Percentiles rank a stretch among this genome's conserved stretches.
phyloP scores from a whole-genome alignment of 2,797 vertebrate genomes.

The Hypotaenidia okinawae region DNA sequence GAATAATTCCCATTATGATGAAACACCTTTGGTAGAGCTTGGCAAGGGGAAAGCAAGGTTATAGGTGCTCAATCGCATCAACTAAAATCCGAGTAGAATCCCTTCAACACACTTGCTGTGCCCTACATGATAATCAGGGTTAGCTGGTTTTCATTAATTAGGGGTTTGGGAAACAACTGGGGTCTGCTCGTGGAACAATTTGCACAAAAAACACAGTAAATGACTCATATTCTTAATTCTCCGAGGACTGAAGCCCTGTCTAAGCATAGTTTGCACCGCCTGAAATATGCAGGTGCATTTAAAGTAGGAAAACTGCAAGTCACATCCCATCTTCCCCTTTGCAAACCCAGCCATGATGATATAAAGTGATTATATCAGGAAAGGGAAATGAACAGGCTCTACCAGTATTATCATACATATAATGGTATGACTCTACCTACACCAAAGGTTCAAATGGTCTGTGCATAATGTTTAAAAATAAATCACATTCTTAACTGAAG shows the following conservation, averaged over 20 bases:
- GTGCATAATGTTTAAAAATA: slow-evolving; percentile 28
- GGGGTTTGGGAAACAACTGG: neutral
- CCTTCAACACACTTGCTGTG: slow-evolving; percentile 12
- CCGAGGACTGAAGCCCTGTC: neutral
- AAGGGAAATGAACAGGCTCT: neutral
- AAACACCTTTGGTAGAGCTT: slow-evolving; percentile 49
- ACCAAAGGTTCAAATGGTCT: neutral
- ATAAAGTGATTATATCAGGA: neutral
- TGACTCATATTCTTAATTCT: slow-evolving; percentile 6
- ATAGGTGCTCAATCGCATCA: neutral
- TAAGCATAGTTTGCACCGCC: neutral
- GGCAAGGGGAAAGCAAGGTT: slow-evolving; percentile 61
- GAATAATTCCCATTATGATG: slow-evolving; percentile 55
- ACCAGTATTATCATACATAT: neutral
- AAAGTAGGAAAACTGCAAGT: slow-evolving; percentile 10
- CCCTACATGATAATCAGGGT: slow-evolving; percentile 33
- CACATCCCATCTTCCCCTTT: neutral
- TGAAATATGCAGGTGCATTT: slow-evolving; percentile 32
- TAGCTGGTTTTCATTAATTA: slow-evolving; percentile 54
- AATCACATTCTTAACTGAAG: neutral
- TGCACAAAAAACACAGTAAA: neutral
- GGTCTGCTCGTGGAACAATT: slow-evolving; percentile 32
- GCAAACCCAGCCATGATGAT: neutral
- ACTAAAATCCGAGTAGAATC: slow-evolving; percentile 15
- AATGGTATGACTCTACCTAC: neutral